Evolutionary conservation across 2,888 invertebrate species (phyloP), one percentile per base, ranked within the genome.

Genomic region (Stenichneumon culpator): DNA sequence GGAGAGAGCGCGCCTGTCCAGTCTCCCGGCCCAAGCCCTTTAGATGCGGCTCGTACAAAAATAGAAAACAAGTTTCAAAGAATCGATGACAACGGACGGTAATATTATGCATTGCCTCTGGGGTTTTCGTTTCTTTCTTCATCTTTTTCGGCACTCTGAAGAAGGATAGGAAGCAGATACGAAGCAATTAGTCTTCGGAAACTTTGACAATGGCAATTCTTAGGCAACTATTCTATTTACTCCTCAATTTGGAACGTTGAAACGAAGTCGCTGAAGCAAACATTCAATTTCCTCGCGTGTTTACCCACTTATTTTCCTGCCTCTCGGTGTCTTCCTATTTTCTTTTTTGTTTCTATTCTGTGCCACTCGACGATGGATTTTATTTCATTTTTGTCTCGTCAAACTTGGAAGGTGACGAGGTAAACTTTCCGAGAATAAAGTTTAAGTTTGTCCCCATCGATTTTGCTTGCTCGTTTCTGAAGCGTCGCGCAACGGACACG

Each of bases 81-180:
- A 57, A 65, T 47, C 22, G 19, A 47, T 60, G 47, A 74, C 50
- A 65, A 75, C 65, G 22, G 57, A 11, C 57, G 9, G 28, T 28
- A 7, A 4, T 16, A 16, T 14, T 22, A 25, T 19, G 57, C 60
- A 32, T 16, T 60, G 28, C 25, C 16, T 16, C 32, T 57, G 11
- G 19, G 19, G 7, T 1, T 19, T 25, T 57, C 22, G 11, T 60
- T 60, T 32, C 7, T 32, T 60, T n/a, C 28, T 25, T 11, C 25
- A 3, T 44, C 14, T 14, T 14, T 14, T 44, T 44, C 14, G 1
- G 14, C 14, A 44, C 3, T 44, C 3, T 44, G 44, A 14, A 44
- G 5, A 16, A n/a, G 25, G 2, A 14, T 22, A 6, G 9, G 6
- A 36, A 57, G 16, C 14, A 2, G 32, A 65, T 22, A 3, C 1